Base-by-base conservation (phyloP, 2,797 vertebrate species). In the Furcifer pardalis region DNA sequence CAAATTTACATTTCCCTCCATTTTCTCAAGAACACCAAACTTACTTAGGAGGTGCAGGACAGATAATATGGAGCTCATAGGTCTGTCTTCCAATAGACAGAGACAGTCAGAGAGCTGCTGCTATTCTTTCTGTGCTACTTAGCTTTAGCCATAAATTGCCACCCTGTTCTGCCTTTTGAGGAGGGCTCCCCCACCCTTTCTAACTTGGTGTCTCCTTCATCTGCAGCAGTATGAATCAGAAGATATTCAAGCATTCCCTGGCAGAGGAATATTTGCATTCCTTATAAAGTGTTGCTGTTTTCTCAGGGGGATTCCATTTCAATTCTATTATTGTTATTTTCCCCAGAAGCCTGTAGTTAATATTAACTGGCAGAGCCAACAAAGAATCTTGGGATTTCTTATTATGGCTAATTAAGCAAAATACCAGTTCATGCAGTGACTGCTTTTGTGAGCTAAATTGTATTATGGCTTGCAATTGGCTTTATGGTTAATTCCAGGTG, bases 361-460 rank as follows among this genome's bases (percentile, higher is more conserved):
- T 85, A 91, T 73, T 89, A 91, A 92, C 76, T 91, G 92, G 91
- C 86, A 79, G 75, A 79, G 81, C 78, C 87, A 88, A 84, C 82
- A 86, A 90, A 90, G 88, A 89, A 89, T 91, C 85, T 88, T 89
- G 89, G 86, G 84, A 92, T 93, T 94, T 92, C 86, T 88, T 89
- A 90, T 91, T 90, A 89, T n/a, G 84, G 88, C 88, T 88, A 91
- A 91, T 92, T 91, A 92, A 90, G 89, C 90, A 89, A 93, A 94
- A 91, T 77, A 91, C 87, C 86, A 90, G 90, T 92, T 92, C 85
- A 84, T 69, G 63, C 75, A 82, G 63, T 86, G 83, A 82, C 89
- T 91, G 92, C 86, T 84, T 88, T 86, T 84, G 90, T 82, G 84
- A 87, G 77, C 84, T 92, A 90, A 92, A 89, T 86, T 85, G 82